Evolutionary conservation across 2,113 vertebrate species (phyloP), one percentile per base, ranked within the genome.

Genomic region (Corvus hawaiiensis): DNA sequence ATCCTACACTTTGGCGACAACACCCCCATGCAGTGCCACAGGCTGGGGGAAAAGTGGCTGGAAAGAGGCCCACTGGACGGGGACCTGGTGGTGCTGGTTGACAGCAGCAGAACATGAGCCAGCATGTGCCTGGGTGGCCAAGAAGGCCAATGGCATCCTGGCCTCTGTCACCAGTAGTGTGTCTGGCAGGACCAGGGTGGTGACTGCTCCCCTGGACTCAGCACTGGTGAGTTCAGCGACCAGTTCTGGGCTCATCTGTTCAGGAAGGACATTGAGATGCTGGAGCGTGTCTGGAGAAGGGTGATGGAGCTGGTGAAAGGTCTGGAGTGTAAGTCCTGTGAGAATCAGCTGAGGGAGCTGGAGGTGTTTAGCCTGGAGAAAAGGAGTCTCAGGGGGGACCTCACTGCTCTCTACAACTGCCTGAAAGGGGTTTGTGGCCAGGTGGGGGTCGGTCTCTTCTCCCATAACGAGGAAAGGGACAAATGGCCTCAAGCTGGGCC

Each of bases 141-240:
- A 52, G 19, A 67, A 44, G 15, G 54, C 23, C 5, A 1, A 11
- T 21, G 39, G 28, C 16, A 52, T 24, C 37, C 37, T 52, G 52
- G 16, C 33, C 37, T 59, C 10, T 3, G 5, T 37, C 19, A 24
- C 12, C 5, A 7, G 24, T 0, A 43, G 44, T 3, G 19, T 17
- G 33, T 5, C 3, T 9, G 20, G 37, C 4, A 6, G 32, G 27
- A 22, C 7, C 0, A 0, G 21, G 26, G 32, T 54, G n/a, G 54
- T 6, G 54, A 15, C 10, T 67, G 16, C 3, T 1, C 22, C 35
- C 13, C 22, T 14, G 33, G 6, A 15, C 16, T 12, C 1, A 1
- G 33, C 37, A 24, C 22, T 28, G 51, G 8, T 46, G 18, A 16
- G 59, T 13, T 37, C 77, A 4, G 33, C 6, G 46, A 18, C 19